These are phyloP conservation scores for Drosophila insularis DNA, from an alignment of 1,140 invertebrate genomes.

Conservation along the genomic window DNA sequence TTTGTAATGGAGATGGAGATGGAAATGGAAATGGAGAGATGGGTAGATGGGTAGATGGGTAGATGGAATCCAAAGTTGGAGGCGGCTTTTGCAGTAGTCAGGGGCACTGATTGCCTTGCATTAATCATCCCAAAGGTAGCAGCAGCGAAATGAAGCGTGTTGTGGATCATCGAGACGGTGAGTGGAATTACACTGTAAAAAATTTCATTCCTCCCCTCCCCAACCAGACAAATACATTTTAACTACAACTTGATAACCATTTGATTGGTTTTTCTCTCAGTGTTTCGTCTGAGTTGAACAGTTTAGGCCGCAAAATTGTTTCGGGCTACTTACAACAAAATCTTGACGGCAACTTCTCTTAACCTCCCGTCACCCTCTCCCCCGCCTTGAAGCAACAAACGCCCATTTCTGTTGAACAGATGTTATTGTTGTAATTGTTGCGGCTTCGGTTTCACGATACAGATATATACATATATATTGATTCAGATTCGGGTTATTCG, in stretches of 20 bases:
- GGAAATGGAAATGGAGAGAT: background rate
- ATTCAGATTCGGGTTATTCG: slow-evolving; percentile 8
- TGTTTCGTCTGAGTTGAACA: slow-evolving; percentile 25
- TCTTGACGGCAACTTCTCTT: slow-evolving; percentile 2
- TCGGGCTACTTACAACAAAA: slow-evolving; percentile 52
- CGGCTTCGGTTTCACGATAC: slow-evolving; percentile 22
- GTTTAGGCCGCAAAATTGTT: slow-evolving; percentile 55
- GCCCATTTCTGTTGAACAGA: slow-evolving; percentile 21
- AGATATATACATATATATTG: no score
- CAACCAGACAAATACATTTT: background rate
- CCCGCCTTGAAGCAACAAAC: background rate
- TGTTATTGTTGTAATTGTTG: slow-evolving; percentile 61
- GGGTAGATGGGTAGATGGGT: slow-evolving; percentile 4
- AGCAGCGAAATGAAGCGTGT: slow-evolving; percentile 11
- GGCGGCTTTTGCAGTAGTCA: slow-evolving; percentile 70
- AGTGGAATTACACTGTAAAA: slow-evolving; percentile 9
- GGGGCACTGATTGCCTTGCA: slow-evolving; percentile 65
- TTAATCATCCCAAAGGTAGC: slow-evolving; percentile 37
- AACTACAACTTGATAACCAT: no score
- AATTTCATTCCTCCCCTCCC: background rate
- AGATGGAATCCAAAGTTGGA: slow-evolving; percentile 39
- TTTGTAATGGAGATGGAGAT: slow-evolving; percentile 60
- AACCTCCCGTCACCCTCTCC: background rate
- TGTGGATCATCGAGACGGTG: slow-evolving; percentile 20
- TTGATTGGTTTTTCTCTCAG: slow-evolving; percentile 4